Evolutionary conservation across 2,113 vertebrate genomes (phyloP).

Genomic region (Phrynosoma blainvillii): DNA sequence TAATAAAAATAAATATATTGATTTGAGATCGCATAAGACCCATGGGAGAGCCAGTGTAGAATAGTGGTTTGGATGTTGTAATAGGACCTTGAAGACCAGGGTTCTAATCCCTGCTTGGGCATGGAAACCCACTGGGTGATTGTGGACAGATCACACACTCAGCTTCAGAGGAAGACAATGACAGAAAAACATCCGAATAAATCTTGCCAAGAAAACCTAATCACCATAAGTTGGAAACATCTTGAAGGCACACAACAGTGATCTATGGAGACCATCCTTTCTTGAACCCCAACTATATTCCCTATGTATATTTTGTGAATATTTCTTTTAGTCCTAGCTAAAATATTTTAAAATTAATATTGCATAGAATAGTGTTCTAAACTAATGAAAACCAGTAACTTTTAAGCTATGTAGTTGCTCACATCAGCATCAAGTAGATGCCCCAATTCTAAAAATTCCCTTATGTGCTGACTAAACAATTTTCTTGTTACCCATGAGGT

Average conservation of each 20-base stretch:
- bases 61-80: no score
- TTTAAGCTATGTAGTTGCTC: neutral
- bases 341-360: neutral
- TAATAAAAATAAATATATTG: no score
- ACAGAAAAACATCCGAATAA: no score
- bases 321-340: neutral
- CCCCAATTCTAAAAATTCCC: neutral
- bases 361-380: neutral
- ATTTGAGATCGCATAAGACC: neutral
- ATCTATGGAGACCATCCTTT: neutral
- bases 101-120: neutral
- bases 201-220: no score
- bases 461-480: neutral
- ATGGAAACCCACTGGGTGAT: no score
- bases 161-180: no score
- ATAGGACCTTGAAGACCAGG: no score
- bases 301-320: neutral
- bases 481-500: neutral
- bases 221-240: no score
- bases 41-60: neutral
- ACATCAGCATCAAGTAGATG: neutral
- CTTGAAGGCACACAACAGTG: no score
- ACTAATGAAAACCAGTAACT: neutral
- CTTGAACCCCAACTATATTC: neutral
- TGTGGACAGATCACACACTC: no score